Conservation (phyloP, 2,888 invertebrate genomes). For the Hermaeophaga mercurialis region DNA sequence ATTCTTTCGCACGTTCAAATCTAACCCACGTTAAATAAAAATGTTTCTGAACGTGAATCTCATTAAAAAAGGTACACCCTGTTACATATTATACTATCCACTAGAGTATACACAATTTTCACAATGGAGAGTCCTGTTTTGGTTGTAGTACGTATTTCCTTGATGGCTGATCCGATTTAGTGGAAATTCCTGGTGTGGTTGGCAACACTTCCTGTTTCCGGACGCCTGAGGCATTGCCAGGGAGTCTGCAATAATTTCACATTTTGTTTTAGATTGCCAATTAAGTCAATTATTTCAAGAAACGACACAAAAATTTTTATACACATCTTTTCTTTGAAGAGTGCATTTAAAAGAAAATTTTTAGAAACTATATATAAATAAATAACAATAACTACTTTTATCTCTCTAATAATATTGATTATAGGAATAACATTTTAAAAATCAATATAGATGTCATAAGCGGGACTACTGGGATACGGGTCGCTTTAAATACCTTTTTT, state of each 20-base stretch:
- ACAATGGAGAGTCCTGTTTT: slow-evolving; percentile 48
- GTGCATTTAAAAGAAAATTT: no score
- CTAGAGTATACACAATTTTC: slow-evolving; percentile 57
- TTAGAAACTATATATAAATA: no score
- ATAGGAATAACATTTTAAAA: no score
- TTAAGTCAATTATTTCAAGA: slow-evolving; percentile 13
- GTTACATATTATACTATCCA: slow-evolving; percentile 49
- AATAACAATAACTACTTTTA: no score
- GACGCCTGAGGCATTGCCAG: slow-evolving; percentile 51
- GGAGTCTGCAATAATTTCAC: slow-evolving; percentile 53
- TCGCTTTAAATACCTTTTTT: no score
- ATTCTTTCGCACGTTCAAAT: no score
- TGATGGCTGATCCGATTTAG: slow-evolving; percentile 46
- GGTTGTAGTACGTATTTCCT: slow-evolving; percentile 53
- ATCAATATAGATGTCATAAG: no score
- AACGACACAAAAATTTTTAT: slow-evolving; percentile 3
- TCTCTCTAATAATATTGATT: no score
- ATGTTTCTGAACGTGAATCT: slow-evolving; percentile 38
- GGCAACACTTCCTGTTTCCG: slow-evolving; percentile 50
- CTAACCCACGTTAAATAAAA: no score
- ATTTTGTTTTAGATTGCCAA: slow-evolving; percentile 41
- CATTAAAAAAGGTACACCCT: slow-evolving; percentile 33
- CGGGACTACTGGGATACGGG: no score
- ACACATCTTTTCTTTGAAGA: no score
- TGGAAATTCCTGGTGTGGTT: slow-evolving; percentile 46